Conservation (phyloP, 2,888 invertebrate species). For the Hemithea aestivaria region DNA sequence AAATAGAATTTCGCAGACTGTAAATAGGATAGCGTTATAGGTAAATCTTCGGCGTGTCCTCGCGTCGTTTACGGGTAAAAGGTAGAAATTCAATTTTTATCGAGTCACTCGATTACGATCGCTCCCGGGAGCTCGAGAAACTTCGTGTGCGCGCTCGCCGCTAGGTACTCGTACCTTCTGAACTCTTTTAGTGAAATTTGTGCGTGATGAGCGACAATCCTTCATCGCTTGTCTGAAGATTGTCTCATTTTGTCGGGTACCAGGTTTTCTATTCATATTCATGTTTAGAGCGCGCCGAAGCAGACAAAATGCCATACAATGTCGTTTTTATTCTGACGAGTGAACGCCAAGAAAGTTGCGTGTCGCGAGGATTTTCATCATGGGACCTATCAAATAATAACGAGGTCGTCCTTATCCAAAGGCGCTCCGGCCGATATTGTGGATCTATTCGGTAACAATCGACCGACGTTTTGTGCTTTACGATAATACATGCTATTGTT, state of each 20-base stretch:
- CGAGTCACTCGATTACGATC: constrained; percentile 50
- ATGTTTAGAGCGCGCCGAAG: constrained; percentile 49
- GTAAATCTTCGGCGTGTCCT: constrained; percentile 60
- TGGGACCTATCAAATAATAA: constrained; percentile 74
- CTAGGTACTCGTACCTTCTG: constrained; percentile 15
- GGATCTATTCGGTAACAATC: constrained; percentile 60
- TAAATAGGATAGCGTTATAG: constrained; percentile 71
- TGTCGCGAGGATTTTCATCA: constrained; percentile 71
- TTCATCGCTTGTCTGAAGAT: constrained; percentile 62
- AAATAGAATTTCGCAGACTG: constrained; percentile 74
- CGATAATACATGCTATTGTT: constrained; percentile 56
- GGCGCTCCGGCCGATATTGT: constrained; percentile 57
- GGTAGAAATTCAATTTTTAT: constrained; percentile 65
- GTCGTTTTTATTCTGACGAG: constrained; percentile 70
- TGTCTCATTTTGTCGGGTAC: constrained; percentile 53
- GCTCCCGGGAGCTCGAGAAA: constrained; percentile 31
- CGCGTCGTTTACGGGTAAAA: constrained; percentile 54
- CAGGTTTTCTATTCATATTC: constrained; percentile 64
- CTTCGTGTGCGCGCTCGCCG: constrained; percentile 15
- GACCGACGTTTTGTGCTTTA: constrained; percentile 64
- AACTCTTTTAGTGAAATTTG: constrained; percentile 47
- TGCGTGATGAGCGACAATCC: constrained; percentile 70
- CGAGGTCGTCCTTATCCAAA: constrained; percentile 61
- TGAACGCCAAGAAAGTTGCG: constrained; percentile 72
- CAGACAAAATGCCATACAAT: constrained; percentile 59